These are phyloP conservation scores for Napeogenes inachia DNA, from an alignment of 2,888 invertebrate species.

Conservation along the genomic window DNA sequence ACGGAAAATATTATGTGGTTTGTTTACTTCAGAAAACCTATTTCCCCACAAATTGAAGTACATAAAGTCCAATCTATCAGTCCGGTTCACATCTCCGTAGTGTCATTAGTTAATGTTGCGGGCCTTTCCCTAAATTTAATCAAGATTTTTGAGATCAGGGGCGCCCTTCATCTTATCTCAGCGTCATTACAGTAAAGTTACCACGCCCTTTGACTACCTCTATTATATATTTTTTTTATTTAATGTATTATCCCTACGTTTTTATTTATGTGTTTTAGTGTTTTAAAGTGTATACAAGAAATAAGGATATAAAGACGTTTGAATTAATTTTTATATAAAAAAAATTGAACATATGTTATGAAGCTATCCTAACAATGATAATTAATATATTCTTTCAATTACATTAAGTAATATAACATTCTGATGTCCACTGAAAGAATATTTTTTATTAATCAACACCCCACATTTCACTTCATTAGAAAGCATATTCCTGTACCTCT, in stretches of 20 bases:
- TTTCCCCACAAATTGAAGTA: neutral
- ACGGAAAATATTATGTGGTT: neutral
- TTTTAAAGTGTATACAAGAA: no score
- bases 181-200: constrained; percentile 51
- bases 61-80: constrained; percentile 37
- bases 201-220: constrained; percentile 19
- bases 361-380: no score
- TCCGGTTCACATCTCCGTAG: constrained; percentile 45
- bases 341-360: no score
- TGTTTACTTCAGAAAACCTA: neutral
- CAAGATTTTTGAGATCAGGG: constrained; percentile 53
- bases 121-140: constrained; percentile 34
- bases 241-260: no score
- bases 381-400: no score
- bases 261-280: no score
- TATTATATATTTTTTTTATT: no score
- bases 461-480: neutral
- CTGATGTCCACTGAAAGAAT: no score
- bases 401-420: no score
- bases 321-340: no score
- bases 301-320: no score
- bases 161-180: constrained; percentile 45
- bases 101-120: constrained; percentile 39
- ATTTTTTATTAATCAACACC: no score
- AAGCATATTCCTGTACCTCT: neutral